Evolutionary conservation across 2,113 vertebrate species (phyloP).

Genomic region (Chrysemys picta): DNA sequence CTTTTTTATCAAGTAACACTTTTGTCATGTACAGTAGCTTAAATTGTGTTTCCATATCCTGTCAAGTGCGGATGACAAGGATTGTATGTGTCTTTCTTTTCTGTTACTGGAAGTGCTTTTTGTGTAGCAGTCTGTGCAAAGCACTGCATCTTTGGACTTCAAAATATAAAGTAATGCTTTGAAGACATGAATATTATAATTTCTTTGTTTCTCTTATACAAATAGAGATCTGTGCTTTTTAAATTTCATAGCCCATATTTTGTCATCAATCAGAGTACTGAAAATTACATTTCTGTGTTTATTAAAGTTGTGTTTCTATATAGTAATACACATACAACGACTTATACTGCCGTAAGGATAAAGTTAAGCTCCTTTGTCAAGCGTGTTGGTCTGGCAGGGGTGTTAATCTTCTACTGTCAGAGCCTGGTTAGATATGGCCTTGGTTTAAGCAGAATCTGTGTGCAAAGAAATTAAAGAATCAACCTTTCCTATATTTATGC

Average conservation of each 20-base stretch:
- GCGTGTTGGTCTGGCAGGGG: slow-evolving; percentile 41
- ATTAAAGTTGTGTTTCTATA: slow-evolving; percentile 54
- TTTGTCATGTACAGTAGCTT: not conserved
- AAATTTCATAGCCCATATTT: slow-evolving; percentile 21
- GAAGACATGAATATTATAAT: not conserved
- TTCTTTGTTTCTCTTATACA: slow-evolving; percentile 27
- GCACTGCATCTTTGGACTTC: not conserved
- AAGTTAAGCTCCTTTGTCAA: slow-evolving; percentile 72
- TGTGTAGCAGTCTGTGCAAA: not conserved
- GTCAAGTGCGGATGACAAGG: not conserved
- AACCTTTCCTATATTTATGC: slow-evolving; percentile 52
- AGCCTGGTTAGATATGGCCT: slow-evolving; percentile 50
- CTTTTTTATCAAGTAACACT: not conserved
- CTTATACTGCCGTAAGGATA: slow-evolving; percentile 62
- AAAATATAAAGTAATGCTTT: slow-evolving; percentile 1
- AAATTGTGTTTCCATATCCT: not conserved
- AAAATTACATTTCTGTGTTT: slow-evolving; percentile 60
- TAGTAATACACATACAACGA: slow-evolving; percentile 53
- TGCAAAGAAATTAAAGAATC: slow-evolving; percentile 66
- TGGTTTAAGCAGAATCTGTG: slow-evolving; percentile 53
- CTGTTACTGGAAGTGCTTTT: not conserved
- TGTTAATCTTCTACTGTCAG: slow-evolving; percentile 70
- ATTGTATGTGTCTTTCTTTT: not conserved
- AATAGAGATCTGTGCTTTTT: slow-evolving; percentile 46
- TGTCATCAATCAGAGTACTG: slow-evolving; percentile 45